Evolutionary conservation across 2,113 vertebrate genomes (phyloP).

Genomic region (Albula goreensis): DNA sequence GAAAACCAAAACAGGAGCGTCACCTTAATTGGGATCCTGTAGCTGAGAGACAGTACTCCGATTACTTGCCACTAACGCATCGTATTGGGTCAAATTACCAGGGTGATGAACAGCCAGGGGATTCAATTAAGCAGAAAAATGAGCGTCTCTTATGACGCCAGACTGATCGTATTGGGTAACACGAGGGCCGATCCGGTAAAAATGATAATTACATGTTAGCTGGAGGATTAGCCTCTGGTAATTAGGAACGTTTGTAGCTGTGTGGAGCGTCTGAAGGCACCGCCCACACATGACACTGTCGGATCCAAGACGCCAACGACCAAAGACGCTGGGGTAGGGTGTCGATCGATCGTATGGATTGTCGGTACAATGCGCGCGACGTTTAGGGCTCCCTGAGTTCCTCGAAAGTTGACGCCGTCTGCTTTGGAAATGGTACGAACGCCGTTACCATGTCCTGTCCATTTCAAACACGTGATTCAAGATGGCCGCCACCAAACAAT

Average conservation of each 20-base stretch:
- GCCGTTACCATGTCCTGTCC: background rate
- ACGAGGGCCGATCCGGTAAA: conserved; percentile 56
- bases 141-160: conserved; percentile 59
- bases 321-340: background rate
- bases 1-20: conserved; percentile 63
- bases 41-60: conserved; percentile 68
- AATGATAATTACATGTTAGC: conserved; percentile 63
- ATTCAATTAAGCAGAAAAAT: conserved; percentile 73
- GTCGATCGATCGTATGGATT: conserved; percentile 20
- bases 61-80: conserved; percentile 66
- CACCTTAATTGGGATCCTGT: conserved; percentile 69
- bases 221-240: conserved; percentile 54
- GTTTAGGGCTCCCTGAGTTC: background rate
- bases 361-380: background rate
- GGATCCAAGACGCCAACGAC: conserved; percentile 3
- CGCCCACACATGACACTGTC: background rate
- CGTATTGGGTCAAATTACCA: conserved; percentile 70
- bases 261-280: conserved; percentile 5
- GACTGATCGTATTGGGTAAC: conserved; percentile 56
- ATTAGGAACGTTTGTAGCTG: conserved; percentile 51
- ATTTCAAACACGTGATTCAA: background rate
- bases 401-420: background rate
- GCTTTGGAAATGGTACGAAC: background rate
- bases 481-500: background rate
- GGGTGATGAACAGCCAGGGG: conserved; percentile 75